Evolutionary conservation across 1,140 invertebrate genomes (phyloP), one percentile per base, ranked within the genome.

Genomic region (Drosophila malerkotliana): DNA sequence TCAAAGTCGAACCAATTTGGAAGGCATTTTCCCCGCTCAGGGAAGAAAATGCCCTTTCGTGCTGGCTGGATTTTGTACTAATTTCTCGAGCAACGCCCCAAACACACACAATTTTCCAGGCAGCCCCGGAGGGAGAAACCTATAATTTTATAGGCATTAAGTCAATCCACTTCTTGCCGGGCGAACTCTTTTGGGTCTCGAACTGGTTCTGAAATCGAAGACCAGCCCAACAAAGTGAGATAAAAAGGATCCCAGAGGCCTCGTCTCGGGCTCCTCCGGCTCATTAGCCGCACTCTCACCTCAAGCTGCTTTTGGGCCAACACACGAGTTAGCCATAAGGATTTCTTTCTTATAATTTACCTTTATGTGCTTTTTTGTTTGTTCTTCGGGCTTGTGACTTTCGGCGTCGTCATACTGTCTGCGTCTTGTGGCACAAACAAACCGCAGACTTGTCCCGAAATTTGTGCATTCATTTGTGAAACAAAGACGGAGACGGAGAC

Each of bases 401-500:
- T 84, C 18, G 41, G 32, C 59, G 52, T 73, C 88, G 88, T 88
- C 88, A 90, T 90, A 90, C 88, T 81, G 88, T 90, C 88, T 90
- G 78, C 72, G 56, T 78, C 57, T 71, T 58, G 76, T 78, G 87
- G 34, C 79, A 62, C 47, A 75, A 88, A 87, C 84, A 79, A 71
- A 71, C 69, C 44, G 66, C 83, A 79, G 75, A 60, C 83, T 74
- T 90, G 62, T 76, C 77, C 63, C 72, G 74, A 90, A 81, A 64
- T 76, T 89, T 88, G 88, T 90, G 82, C 88, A 90, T 83, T 90
- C 88, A 88, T 88, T 90, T 90, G 88, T 88, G 68, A 90, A 87
- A 62, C 59, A 73, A 78, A 82, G 84, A 71, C 64, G 34, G 32
- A 10, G 32, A 30, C 28, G 28, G 28, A 21, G 21, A 21, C 21